Percentiles rank a stretch among this genome's conserved stretches.
These are phyloP conservation scores for Meteorus colon DNA, from an alignment of 2,888 invertebrate genomes.

Conservation along the genomic window DNA sequence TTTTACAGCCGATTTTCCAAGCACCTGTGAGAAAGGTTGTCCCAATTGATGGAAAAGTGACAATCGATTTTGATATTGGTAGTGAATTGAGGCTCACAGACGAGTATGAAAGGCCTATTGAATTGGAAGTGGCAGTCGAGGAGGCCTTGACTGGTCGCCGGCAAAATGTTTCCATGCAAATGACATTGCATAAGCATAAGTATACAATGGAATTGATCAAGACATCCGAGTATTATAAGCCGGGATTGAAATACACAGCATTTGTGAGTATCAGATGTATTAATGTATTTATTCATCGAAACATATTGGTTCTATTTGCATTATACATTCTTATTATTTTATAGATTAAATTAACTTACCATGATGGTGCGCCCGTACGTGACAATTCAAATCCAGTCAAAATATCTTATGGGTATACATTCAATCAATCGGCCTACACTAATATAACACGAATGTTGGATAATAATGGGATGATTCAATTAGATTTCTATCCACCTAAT, in stretches of 20 bases:
- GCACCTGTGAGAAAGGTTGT: slow-evolving; percentile 76
- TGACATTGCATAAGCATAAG: slow-evolving; percentile 85
- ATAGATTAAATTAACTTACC: slow-evolving; percentile 81
- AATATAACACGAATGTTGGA: slow-evolving; percentile 77
- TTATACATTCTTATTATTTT: slow-evolving; percentile 26
- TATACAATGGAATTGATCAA: slow-evolving; percentile 85
- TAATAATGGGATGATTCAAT: slow-evolving; percentile 78
- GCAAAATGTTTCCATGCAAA: slow-evolving; percentile 84
- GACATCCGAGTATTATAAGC: slow-evolving; percentile 91
- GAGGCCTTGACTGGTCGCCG: slow-evolving; percentile 90
- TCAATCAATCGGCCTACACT: slow-evolving; percentile 76
- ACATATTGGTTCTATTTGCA: neutral
- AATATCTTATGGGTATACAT: slow-evolving; percentile 78
- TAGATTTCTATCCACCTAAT: slow-evolving; percentile 78
- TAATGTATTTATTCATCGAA: neutral
- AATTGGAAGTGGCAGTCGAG: slow-evolving; percentile 91
- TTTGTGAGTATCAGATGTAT: slow-evolving; percentile 77
- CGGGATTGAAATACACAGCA: slow-evolving; percentile 87
- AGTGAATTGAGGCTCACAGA: slow-evolving; percentile 83
- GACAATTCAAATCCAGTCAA: slow-evolving; percentile 77
- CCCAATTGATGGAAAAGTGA: slow-evolving; percentile 83
- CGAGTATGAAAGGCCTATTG: slow-evolving; percentile 86
- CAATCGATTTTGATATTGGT: slow-evolving; percentile 85
- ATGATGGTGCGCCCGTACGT: slow-evolving; percentile 81
- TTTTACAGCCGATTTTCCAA: slow-evolving; percentile 86